Evolutionary conservation across 2,113 vertebrate species (phyloP), one percentile per base, ranked within the genome.

Genomic region (Sporophila hypoxantha): DNA sequence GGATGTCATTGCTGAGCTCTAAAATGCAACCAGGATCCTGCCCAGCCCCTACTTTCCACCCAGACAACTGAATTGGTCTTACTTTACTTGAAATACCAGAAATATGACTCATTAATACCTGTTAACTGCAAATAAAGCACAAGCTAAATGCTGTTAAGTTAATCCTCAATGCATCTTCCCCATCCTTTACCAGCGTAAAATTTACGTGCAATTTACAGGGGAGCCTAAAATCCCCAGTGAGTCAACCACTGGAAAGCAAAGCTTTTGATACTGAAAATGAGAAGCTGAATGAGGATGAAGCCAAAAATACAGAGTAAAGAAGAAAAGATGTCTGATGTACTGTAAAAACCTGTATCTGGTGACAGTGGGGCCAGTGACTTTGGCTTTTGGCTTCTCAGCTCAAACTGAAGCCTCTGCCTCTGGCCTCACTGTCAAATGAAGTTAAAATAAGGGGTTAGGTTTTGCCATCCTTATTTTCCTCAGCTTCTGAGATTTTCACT

Each of bases 391-490:
- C 34, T 53, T 74, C 46, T 60, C 39, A 74, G 53, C 46, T 68
- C 46, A 66, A 87, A 57, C 0, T 29, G 47, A 80, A 36, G 46
- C 41, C 25, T 0, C 0, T 1, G 2, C 3, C 12, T 10, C 30
- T 44, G 34, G 25, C n/a, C 25, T 64, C 3, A 1, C 14, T 27
- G 39, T 27, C 66, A 85, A 70, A 62, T 14, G 6, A 70, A 69
- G 25, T 17, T 32, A 62, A 78, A 88, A 34, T 36, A 75, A 56
- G 16, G 6, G 6, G 6, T 30, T 59, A 26, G 22, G 25, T 39
- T 49, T 60, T 12, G 15, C 23, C 36, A 62, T 23, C 42, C 52
- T 56, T 30, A 39, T 37, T 84, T 53, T 84, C 13, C 17, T 69
- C 32, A 82, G 42, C 16, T 81, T 75, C 65, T 83, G 37, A 56